Conservation (phyloP, 2,888 invertebrate genomes). For the Gryllus longicercus region DNA sequence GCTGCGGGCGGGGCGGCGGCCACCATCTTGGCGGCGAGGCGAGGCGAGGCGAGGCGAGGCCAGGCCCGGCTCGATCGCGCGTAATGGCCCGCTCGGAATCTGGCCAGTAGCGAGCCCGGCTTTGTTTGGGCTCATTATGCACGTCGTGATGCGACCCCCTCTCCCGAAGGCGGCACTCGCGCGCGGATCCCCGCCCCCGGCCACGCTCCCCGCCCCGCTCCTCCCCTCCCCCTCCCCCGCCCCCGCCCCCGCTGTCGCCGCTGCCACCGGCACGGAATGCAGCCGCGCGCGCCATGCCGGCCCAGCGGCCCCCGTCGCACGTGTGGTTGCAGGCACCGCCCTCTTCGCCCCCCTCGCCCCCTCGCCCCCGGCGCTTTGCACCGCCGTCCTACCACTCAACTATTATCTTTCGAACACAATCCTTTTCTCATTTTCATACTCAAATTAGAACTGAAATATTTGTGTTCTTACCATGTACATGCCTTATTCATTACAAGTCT, state of each 20-base stretch:
- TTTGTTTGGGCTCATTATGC: slow-evolving; percentile 17
- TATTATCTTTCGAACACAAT: too few species aligned
- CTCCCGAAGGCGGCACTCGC: neutral
- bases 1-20: neutral
- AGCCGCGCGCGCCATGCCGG: too few species aligned
- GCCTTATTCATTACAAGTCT: too few species aligned
- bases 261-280: neutral
- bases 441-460: too few species aligned
- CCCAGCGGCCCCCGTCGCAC: too few species aligned
- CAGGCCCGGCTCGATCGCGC: neutral
- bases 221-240: neutral
- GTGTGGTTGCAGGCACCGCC: too few species aligned
- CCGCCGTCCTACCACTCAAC: too few species aligned
- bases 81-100: slow-evolving; percentile 17
- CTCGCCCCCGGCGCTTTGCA: too few species aligned
- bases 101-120: slow-evolving; percentile 10
- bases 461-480: too few species aligned
- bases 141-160: slow-evolving; percentile 8
- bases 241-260: neutral
- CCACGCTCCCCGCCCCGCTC: neutral
- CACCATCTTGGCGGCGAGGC: neutral
- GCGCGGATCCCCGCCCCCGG: too few species aligned
- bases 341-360: too few species aligned
- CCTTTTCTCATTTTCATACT: too few species aligned
- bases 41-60: neutral